phyloP scores from a whole-genome alignment of 2,797 vertebrate species.

The Cirrhinus mrigala region DNA sequence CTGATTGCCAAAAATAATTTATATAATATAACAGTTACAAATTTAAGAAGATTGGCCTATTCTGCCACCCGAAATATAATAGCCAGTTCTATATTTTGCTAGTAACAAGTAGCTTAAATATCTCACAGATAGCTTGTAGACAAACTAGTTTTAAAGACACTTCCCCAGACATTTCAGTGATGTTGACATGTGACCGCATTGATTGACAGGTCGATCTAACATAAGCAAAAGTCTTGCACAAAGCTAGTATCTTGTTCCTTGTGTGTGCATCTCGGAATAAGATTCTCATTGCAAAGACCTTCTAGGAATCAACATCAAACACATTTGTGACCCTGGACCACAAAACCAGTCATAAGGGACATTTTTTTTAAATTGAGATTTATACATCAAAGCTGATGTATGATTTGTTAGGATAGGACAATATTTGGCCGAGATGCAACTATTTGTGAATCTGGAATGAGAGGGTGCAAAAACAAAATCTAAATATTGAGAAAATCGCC shows the following conservation, averaged over 20 bases:
- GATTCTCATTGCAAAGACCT: background rate
- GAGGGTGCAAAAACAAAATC: too few species aligned
- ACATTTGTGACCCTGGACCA: too few species aligned
- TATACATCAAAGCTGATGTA: too few species aligned
- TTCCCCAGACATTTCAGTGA: background rate
- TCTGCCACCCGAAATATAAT: background rate
- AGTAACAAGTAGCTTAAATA: background rate
- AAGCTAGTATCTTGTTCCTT: too few species aligned
- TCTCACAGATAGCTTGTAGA: background rate
- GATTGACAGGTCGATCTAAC: background rate
- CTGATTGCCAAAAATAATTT: background rate
- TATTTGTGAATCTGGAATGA: too few species aligned
- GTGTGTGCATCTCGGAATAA: background rate
- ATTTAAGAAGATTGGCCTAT: too few species aligned
- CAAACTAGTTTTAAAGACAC: background rate
- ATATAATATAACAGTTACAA: background rate
- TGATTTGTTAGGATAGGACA: too few species aligned
- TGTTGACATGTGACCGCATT: background rate
- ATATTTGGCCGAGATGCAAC: too few species aligned
- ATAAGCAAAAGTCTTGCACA: background rate
- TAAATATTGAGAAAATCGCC: too few species aligned
- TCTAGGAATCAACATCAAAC: background rate
- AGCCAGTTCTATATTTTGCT: background rate
- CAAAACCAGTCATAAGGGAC: too few species aligned
- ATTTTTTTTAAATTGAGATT: too few species aligned